Evolutionary conservation across 2,797 vertebrate species (phyloP).

Genomic region (Enteromius anoplus): DNA sequence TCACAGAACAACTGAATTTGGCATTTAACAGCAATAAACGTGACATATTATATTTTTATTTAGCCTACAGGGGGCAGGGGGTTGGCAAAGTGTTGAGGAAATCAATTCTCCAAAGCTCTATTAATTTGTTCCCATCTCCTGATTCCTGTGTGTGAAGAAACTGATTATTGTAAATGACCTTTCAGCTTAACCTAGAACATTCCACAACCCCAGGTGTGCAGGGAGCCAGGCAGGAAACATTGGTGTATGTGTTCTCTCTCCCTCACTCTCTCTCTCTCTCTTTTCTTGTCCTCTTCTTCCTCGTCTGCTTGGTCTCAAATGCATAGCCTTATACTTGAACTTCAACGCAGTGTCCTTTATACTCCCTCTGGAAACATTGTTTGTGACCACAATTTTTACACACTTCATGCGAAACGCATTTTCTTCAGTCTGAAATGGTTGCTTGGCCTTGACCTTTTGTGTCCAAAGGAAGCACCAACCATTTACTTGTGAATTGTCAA

Average conservation of each 20-base stretch:
- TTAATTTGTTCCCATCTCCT: slow-evolving; percentile 15
- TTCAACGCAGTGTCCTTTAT: slow-evolving; percentile 17
- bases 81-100: slow-evolving; percentile 13
- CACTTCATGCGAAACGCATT: neutral
- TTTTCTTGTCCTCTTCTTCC: neutral
- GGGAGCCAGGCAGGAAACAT: slow-evolving; percentile 41
- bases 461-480: slow-evolving; percentile 9
- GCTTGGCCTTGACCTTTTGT: neutral
- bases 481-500: neutral
- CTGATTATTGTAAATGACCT: slow-evolving; percentile 42
- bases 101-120: neutral
- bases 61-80: neutral
- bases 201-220: slow-evolving; percentile 49
- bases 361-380: slow-evolving; percentile 12
- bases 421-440: slow-evolving; percentile 5
- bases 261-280: neutral
- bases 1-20: neutral
- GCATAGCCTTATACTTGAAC: neutral
- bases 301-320: slow-evolving; percentile 1
- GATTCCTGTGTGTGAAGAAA: slow-evolving; percentile 24
- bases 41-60: neutral
- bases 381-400: neutral
- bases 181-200: slow-evolving; percentile 42
- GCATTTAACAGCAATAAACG: neutral
- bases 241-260: neutral